These are phyloP conservation scores for Propithecus deckenii DNA, from an alignment of 2,797 vertebrate species.

Conservation along the genomic window DNA sequence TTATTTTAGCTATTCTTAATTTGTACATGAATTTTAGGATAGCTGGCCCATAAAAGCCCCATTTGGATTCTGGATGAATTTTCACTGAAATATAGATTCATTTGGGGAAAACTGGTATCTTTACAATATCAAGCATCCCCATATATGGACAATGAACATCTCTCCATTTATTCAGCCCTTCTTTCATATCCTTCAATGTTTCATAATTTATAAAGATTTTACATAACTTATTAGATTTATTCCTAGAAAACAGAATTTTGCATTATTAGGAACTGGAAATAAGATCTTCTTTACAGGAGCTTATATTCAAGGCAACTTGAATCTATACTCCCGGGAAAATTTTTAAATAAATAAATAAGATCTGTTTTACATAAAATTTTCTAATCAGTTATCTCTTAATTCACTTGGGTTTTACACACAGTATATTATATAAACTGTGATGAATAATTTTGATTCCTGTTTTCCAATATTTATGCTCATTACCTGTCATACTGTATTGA, in stretches of 20 bases:
- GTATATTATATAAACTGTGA: background rate
- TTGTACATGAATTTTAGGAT: background rate
- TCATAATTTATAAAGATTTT: background rate
- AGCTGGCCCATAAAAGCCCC: background rate
- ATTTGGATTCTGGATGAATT: background rate
- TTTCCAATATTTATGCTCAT: background rate
- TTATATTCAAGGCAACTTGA: background rate
- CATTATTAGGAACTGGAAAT: background rate
- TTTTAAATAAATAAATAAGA: background rate
- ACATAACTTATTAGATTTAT: background rate
- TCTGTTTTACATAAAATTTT: background rate
- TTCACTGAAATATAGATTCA: background rate
- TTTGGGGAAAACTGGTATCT: background rate
- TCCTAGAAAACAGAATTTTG: background rate
- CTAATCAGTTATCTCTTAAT: background rate
- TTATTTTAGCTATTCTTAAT: background rate
- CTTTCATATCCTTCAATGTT: background rate
- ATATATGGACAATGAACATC: background rate
- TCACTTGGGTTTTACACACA: background rate
- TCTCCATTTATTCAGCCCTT: background rate
- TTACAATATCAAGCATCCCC: background rate
- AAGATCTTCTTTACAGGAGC: background rate
- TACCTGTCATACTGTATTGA: background rate
- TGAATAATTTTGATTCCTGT: background rate
- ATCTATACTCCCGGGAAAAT: background rate